Evolutionary conservation across 1,140 invertebrate species (phyloP).

Genomic region (Agrypnia vestita): DNA sequence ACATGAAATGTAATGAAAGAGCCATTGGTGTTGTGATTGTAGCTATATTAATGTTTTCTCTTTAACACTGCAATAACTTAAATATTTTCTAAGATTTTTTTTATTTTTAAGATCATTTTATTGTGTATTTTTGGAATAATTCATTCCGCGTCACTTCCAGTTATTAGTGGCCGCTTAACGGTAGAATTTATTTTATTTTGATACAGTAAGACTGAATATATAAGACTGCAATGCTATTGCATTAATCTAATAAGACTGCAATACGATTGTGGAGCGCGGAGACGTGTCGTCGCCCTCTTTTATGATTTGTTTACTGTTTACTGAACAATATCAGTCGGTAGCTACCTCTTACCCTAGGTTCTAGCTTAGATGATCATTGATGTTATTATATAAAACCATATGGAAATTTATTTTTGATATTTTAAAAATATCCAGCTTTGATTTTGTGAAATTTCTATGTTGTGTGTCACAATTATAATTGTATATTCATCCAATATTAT

Average conservation of each 20-base stretch:
- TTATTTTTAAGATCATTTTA: constrained; percentile 57
- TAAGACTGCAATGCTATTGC: constrained; percentile 60
- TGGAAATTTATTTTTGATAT: constrained; percentile 61
- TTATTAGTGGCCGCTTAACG: constrained; percentile 45
- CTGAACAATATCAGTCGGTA: constrained; percentile 43
- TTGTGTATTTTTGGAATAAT: not conserved
- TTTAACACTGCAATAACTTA: constrained; percentile 59
- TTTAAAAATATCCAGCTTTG: constrained; percentile 62
- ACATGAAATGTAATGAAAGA: constrained; percentile 61
- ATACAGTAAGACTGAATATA: constrained; percentile 60
- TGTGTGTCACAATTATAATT: constrained; percentile 56
- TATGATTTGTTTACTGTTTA: constrained; percentile 45
- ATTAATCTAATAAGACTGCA: constrained; percentile 57
- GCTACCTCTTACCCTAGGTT: constrained; percentile 39
- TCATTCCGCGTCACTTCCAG: constrained; percentile 45
- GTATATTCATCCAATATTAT: constrained; percentile 35
- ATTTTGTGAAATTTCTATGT: constrained; percentile 60
- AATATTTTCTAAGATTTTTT: constrained; percentile 59
- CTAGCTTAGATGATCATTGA: constrained; percentile 2
- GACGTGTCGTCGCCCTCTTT: not conserved
- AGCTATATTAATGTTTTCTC: constrained; percentile 57
- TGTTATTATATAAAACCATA: constrained; percentile 27
- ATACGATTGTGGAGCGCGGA: constrained; percentile 10
- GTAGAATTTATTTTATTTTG: constrained; percentile 54
- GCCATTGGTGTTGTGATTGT: constrained; percentile 61